phyloP scores from a whole-genome alignment of 2,797 vertebrate species.

The Lindbergichthys nudifrons region DNA sequence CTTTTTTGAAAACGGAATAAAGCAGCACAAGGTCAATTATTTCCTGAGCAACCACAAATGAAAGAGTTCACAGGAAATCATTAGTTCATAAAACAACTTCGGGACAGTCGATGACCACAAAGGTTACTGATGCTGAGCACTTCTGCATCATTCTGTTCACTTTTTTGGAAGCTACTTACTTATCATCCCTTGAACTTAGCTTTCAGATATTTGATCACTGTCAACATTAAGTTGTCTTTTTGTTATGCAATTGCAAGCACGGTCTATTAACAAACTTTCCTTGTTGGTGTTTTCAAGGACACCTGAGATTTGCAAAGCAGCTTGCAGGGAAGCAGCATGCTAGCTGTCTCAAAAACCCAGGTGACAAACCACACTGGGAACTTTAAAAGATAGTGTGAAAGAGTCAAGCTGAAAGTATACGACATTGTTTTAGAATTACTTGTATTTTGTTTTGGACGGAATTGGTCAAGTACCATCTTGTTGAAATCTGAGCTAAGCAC shows the following conservation, averaged over 20 bases:
- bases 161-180: conserved; percentile 7
- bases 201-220: background rate
- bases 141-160: background rate
- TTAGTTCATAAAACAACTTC: background rate
- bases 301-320: conserved; percentile 22
- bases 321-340: conserved; percentile 2
- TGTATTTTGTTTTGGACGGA: background rate
- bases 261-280: conserved; percentile 2
- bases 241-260: background rate
- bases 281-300: conserved; percentile 41
- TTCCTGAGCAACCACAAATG: background rate
- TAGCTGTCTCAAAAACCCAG: background rate
- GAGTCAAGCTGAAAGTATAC: background rate
- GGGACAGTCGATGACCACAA: background rate
- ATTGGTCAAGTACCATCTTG: background rate
- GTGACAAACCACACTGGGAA: background rate
- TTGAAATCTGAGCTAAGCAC: background rate
- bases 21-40: background rate
- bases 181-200: background rate
- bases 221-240: conserved; percentile 17
- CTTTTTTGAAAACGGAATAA: background rate
- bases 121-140: background rate
- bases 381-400: background rate
- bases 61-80: background rate
- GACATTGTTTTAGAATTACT: background rate